These are phyloP conservation scores for Hylaeus volcanicus DNA, from an alignment of 1,140 invertebrate genomes.

Conservation along the genomic window DNA sequence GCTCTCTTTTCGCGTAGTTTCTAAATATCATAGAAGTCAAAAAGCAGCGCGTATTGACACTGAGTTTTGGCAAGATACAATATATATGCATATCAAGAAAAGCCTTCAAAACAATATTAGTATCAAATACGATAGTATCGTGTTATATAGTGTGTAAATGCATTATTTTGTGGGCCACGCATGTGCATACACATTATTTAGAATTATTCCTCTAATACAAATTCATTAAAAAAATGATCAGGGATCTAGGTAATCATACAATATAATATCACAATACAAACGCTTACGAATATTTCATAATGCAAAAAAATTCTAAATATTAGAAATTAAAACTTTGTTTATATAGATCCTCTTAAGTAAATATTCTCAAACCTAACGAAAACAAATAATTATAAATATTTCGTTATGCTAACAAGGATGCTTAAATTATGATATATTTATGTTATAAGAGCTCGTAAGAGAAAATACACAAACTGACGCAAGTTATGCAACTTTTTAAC, in stretches of 20 bases:
- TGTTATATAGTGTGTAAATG: slow-evolving; percentile 59
- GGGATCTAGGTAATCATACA: slow-evolving; percentile 12
- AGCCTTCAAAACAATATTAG: slow-evolving; percentile 63
- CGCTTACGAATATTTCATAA: slow-evolving; percentile 20
- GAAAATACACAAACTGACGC: slow-evolving; percentile 14
- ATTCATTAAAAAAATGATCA: slow-evolving; percentile 25
- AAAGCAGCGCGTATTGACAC: slow-evolving; percentile 64
- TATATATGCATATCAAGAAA: slow-evolving; percentile 62
- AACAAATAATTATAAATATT: slow-evolving; percentile 34
- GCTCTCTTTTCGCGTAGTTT: slow-evolving; percentile 27
- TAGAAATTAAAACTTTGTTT: slow-evolving; percentile 19
- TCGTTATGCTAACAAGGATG: slow-evolving; percentile 15
- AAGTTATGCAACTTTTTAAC: slow-evolving; percentile 15
- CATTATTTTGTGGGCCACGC: slow-evolving; percentile 32
- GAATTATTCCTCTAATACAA: slow-evolving; percentile 40
- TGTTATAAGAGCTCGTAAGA: slow-evolving; percentile 23
- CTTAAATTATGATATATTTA: slow-evolving; percentile 16
- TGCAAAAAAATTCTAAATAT: slow-evolving; percentile 6
- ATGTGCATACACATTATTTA: slow-evolving; percentile 40
- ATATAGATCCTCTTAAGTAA: slow-evolving; percentile 28
- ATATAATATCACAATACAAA: slow-evolving; percentile 50
- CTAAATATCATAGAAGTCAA: slow-evolving; percentile 53
- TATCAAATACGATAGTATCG: slow-evolving; percentile 62
- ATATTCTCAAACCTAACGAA: slow-evolving; percentile 30
- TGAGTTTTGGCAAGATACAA: slow-evolving; percentile 56